These are phyloP conservation scores for Anhinga rufa DNA, from an alignment of 2,113 vertebrate species.

Conservation along the genomic window DNA sequence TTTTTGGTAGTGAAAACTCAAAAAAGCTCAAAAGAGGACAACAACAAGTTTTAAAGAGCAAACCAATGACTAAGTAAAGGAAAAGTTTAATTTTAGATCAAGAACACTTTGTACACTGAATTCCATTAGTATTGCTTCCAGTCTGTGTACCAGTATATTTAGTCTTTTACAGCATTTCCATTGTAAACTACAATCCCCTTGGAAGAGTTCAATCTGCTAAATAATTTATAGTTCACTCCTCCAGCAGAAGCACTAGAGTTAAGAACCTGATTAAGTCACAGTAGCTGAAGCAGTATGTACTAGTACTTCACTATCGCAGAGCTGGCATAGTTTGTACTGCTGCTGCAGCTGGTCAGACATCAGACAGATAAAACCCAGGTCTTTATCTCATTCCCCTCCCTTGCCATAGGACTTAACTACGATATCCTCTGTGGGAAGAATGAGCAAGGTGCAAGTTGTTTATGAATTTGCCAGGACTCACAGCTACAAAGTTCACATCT, in stretches of 20 bases:
- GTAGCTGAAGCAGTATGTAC: neutral
- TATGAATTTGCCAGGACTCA: neutral
- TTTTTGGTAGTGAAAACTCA: neutral
- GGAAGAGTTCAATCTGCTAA: neutral
- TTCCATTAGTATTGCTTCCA: neutral
- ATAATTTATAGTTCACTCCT: neutral
- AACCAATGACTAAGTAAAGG: neutral
- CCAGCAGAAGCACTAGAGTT: neutral
- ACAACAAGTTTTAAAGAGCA: neutral
- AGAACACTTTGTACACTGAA: neutral
- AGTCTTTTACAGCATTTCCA: neutral
- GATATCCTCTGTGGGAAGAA: neutral
- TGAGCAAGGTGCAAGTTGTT: neutral
- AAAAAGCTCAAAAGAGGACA: neutral
- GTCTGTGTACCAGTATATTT: neutral
- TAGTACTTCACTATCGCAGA: neutral
- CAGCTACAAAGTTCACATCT: neutral
- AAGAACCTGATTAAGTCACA: neutral
- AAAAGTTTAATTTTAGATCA: slow-evolving; percentile 31
- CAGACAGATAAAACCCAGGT: neutral
- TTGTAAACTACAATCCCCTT: neutral
- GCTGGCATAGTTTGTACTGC: neutral
- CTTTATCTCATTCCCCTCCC: neutral
- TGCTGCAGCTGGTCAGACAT: neutral
- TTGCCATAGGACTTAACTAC: neutral